Percentiles rank a stretch among this genome's conserved stretches.
Conservation (phyloP, 2,797 vertebrate species). For the Trachurus trachurus region DNA sequence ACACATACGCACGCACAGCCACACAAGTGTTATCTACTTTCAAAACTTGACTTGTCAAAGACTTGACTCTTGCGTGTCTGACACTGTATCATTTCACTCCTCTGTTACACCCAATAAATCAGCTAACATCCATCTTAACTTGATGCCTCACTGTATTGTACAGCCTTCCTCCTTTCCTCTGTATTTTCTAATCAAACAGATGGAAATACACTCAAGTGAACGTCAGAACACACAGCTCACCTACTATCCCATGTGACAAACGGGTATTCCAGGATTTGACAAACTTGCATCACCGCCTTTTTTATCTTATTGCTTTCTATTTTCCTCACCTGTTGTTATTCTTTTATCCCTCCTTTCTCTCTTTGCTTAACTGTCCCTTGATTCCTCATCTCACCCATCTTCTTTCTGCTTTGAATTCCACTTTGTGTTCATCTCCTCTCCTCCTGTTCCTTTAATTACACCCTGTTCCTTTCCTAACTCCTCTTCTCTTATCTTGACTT, state of each 20-base stretch:
- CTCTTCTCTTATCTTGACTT: not conserved
- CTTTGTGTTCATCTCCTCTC: not conserved
- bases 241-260: not conserved
- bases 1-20: slow-evolving; percentile 13
- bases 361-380: not conserved
- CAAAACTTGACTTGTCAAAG: slow-evolving; percentile 55
- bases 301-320: not conserved
- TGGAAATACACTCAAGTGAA: slow-evolving; percentile 5
- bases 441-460: not conserved
- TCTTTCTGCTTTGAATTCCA: not conserved
- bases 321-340: not conserved
- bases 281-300: not conserved
- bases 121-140: slow-evolving; percentile 14
- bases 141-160: slow-evolving; percentile 22
- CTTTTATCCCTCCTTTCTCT: not conserved
- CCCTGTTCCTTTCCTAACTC: not conserved
- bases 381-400: not conserved
- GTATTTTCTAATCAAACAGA: not conserved
- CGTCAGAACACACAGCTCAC: not conserved
- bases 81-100: slow-evolving; percentile 15
- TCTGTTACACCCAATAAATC: slow-evolving; percentile 33
- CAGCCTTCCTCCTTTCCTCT: slow-evolving; percentile 6
- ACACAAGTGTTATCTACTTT: slow-evolving; percentile 35
- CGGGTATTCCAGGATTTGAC: not conserved
- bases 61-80: slow-evolving; percentile 14